A percentile compares a stretch with the other conserved stretches of the same genome.
Evolutionary conservation across 2,888 invertebrate genomes (phyloP).

Genomic region (Entomobrya proxima): DNA sequence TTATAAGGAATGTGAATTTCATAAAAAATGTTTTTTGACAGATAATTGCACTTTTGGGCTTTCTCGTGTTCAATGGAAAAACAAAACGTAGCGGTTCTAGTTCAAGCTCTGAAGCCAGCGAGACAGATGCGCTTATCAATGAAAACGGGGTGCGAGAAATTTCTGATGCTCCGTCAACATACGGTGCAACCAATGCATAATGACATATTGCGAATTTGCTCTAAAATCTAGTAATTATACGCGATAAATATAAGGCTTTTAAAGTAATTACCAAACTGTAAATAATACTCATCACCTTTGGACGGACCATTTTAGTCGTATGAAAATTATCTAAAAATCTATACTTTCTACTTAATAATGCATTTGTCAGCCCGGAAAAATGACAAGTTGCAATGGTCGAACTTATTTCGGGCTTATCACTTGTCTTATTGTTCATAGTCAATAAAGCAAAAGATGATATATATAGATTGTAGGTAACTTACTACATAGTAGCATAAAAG

Average conservation of each 20-base stretch:
- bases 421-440: too few species aligned
- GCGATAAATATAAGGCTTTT: slow-evolving; percentile 35
- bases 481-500: background rate
- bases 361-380: too few species aligned
- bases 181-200: slow-evolving; percentile 56
- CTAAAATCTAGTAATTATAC: background rate
- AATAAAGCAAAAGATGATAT: too few species aligned
- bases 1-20: background rate
- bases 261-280: slow-evolving; percentile 42
- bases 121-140: slow-evolving; percentile 18
- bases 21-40: background rate
- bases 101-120: slow-evolving; percentile 45
- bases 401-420: too few species aligned
- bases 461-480: too few species aligned
- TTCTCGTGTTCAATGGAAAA: slow-evolving; percentile 8
- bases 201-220: background rate
- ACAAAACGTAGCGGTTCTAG: slow-evolving; percentile 21
- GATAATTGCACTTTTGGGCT: slow-evolving; percentile 41
- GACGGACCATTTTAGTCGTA: slow-evolving; percentile 40
- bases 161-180: background rate
- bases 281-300: slow-evolving; percentile 51
- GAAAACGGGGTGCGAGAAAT: slow-evolving; percentile 7
- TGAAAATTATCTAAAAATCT: slow-evolving; percentile 20
- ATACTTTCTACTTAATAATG: too few species aligned
- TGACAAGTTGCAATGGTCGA: too few species aligned